Base-by-base conservation (phyloP, 2,888 invertebrate genomes). In the Pheosia tremula region DNA sequence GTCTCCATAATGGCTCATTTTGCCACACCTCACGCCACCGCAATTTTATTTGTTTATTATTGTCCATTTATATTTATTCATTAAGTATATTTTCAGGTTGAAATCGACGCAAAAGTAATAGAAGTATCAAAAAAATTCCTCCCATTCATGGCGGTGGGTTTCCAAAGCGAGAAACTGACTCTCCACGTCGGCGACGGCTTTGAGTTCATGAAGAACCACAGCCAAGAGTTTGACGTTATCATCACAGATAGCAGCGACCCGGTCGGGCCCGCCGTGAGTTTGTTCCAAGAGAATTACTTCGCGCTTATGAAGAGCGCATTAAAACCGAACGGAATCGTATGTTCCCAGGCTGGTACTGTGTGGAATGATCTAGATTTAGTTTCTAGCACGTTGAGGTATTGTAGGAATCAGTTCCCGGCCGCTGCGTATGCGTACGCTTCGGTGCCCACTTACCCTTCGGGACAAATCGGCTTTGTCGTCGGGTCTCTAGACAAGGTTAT, bases 221-320 rank as follows among this genome's bases (percentile, higher is more conserved):
- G 94, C 62, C 94, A 95, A 52, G 96, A 97, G 87, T 99, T 98
- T 86, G 99, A 99, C 90, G 98, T 99, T 54, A 98, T 99, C 71
- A 99, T 99, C 61, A 99, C 99, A 0, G 99, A 99, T 86, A 99
- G 99, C 69, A 98, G 99, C 52, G 99, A 99, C 93, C 99, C 99
- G 0, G 95, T 99, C 41, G 99, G 99, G 0, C 96, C 96, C 0
- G 96, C 96, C 0, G 94, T 95, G 9, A 95, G 91, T 69, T 83
- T 96, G 0, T 98, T 97, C 84, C 95, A 97, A 83, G 96, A 97
- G 80, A 95, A 96, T 62, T 99, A 98, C 82, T 99, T 97, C 84
- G 94, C 95, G 57, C 88, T 98, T 24, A 96, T 99, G 95, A 97
- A 96, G 77, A 95, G 95, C 64, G 98, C 99, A 0, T 89, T 99